A percentile compares a stretch with the other conserved stretches of the same genome.
These are phyloP conservation scores for Acipenser transmontanus DNA, from an alignment of 2,797 vertebrate genomes.

Conservation along the genomic window DNA sequence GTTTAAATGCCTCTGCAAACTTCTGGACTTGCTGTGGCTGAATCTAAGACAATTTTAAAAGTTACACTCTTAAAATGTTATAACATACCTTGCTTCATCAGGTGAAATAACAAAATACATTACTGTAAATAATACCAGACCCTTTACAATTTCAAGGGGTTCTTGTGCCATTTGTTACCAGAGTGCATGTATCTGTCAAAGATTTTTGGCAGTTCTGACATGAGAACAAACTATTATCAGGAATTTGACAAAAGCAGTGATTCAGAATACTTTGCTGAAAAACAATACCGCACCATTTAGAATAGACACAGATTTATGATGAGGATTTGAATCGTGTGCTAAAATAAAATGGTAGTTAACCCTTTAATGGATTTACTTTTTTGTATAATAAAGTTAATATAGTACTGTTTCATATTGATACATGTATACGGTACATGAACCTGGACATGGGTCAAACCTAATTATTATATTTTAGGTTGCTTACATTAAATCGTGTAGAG, in stretches of 20 bases:
- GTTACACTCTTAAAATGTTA: background rate
- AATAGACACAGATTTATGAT: background rate
- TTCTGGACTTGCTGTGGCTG: constrained; percentile 18
- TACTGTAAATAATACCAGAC: background rate
- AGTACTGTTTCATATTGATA: background rate
- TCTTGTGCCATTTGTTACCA: too few relatives aligned
- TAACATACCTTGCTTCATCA: background rate
- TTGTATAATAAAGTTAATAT: background rate
- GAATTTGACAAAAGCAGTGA: too few relatives aligned
- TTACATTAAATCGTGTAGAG: constrained; percentile 26
- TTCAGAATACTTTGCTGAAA: too few relatives aligned
- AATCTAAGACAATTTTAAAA: constrained; percentile 18
- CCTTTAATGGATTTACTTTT: background rate
- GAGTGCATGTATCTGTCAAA: too few relatives aligned
- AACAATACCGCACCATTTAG: too few relatives aligned
- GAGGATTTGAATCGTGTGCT: background rate
- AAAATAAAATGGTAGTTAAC: background rate
- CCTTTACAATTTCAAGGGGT: too few relatives aligned
- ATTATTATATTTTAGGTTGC: constrained; percentile 1
- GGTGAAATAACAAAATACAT: background rate
- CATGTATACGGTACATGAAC: background rate
- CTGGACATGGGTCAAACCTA: background rate
- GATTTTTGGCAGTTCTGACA: too few relatives aligned
- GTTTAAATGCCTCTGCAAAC: constrained; percentile 30
- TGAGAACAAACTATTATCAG: too few relatives aligned